phyloP scores from a whole-genome alignment of 1,140 invertebrate species.

The Tetragonula clypearis region DNA sequence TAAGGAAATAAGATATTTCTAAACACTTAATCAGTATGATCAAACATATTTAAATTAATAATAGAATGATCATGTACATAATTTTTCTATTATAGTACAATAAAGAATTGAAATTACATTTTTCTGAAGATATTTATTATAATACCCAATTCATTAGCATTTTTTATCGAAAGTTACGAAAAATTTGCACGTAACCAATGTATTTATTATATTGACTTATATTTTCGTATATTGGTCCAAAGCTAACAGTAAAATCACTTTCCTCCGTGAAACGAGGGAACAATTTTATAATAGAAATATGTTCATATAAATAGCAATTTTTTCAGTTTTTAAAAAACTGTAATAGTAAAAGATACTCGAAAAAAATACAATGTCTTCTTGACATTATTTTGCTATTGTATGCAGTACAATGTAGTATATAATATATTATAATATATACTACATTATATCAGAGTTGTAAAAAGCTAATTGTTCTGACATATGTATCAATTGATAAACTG shows the following conservation, averaged over 20 bases:
- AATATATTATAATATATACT: slow-evolving; percentile 29
- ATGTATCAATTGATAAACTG: slow-evolving; percentile 40
- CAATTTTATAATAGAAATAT: slow-evolving; percentile 30
- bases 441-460: slow-evolving; percentile 36
- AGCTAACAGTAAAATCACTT: slow-evolving; percentile 18
- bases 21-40: neutral
- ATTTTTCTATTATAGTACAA: slow-evolving; percentile 29
- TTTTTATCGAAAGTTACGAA: slow-evolving; percentile 36
- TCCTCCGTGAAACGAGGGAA: slow-evolving; percentile 2
- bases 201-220: slow-evolving; percentile 30
- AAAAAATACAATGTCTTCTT: slow-evolving; percentile 26
- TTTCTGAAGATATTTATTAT: slow-evolving; percentile 50
- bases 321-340: slow-evolving; percentile 22
- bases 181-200: slow-evolving; percentile 39
- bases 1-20: slow-evolving; percentile 8
- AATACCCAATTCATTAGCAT: slow-evolving; percentile 47
- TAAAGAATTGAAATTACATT: slow-evolving; percentile 30
- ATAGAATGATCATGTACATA: slow-evolving; percentile 15
- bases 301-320: slow-evolving; percentile 23
- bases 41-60: neutral
- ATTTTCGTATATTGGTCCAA: slow-evolving; percentile 44
- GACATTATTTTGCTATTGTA: slow-evolving; percentile 18
- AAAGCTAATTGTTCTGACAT: slow-evolving; percentile 39
- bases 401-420: slow-evolving; percentile 12
- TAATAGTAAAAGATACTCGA: slow-evolving; percentile 36